Evolutionary conservation across 2,888 invertebrate species (phyloP), one percentile per base, ranked within the genome.

Genomic region (Drosophila bunnanda): DNA sequence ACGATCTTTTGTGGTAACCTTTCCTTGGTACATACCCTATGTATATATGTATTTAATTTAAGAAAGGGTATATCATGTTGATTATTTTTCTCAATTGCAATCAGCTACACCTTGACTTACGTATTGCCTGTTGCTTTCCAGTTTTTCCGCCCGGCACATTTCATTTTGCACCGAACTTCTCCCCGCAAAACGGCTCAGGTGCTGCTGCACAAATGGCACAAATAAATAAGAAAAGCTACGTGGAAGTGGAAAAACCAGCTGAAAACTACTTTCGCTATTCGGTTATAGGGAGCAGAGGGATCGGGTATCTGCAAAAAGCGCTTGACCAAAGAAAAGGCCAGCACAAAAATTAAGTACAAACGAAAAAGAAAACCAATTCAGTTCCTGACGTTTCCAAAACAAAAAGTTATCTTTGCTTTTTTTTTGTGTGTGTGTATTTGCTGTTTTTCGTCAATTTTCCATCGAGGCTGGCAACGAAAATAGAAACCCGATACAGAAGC

Each of bases 131-230:
- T 72, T 72, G 71, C 71, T 72, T 65, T 53, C 48, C 43, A 48
- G 54, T 75, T 58, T 54, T 58, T 43, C 46, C 20, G 77, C 56
- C 66, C 48, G 17, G 34, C 53, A 55, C 41, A 39, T 50, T 70
- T 53, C 39, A 43, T 56, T 55, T 39, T 52, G 39, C 48, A 5
- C 44, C 60, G 46, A 60, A 17, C 41, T 17, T 39, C 59, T 44
- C 39, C 43, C 34, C 2, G 10, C 32, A n/a, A 13, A 58, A 13
- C 64, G 50, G 58, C 54, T 64, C 55, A 56, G 50, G 72, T 78
- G 82, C 77, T 78, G 80, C 83, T 88, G 82, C 86, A 88, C 82
- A 88, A 74, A 75, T 83, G 88, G 83, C 87, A 83, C 80, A 88
- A 61, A 75, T 58, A 68, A 73, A 58, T 39, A 73, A 65, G 25